Conservation (phyloP, 2,797 vertebrate genomes). For the Taenioides sp. region DNA sequence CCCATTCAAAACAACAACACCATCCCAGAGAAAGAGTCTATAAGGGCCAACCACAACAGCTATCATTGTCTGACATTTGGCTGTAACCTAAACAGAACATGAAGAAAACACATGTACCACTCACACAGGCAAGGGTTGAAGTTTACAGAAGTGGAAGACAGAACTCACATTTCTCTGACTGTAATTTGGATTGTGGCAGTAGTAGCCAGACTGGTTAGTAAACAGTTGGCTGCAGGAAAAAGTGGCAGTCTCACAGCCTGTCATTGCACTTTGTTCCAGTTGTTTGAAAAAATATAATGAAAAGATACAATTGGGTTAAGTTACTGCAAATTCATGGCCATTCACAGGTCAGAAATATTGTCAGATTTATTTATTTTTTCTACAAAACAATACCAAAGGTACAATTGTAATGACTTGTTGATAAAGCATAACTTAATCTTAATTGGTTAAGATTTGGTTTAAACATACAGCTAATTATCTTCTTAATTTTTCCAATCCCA, state of each 20-base stretch:
- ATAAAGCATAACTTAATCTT: too few species aligned
- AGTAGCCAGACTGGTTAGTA: slow-evolving; percentile 13
- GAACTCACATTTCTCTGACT: slow-evolving; percentile 31
- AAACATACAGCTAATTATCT: too few species aligned
- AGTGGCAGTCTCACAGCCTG: not conserved
- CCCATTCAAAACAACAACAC: not conserved
- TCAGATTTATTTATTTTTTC: too few species aligned
- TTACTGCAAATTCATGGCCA: not conserved
- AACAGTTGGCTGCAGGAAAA: slow-evolving; percentile 25
- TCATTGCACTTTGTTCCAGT: not conserved
- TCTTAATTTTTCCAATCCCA: too few species aligned
- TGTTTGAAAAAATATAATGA: not conserved
- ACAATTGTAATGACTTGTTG: too few species aligned
- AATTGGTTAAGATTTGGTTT: too few species aligned
- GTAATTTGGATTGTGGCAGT: slow-evolving; percentile 17
- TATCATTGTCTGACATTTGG: slow-evolving; percentile 9
- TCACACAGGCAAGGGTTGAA: not conserved
- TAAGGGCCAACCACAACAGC: not conserved
- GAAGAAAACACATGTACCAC: slow-evolving; percentile 13
- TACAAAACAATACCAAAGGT: too few species aligned
- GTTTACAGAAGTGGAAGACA: slow-evolving; percentile 43
- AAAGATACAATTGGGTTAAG: not conserved
- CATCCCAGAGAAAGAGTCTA: not conserved
- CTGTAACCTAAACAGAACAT: slow-evolving; percentile 22
- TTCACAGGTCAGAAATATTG: too few species aligned